A percentile compares a stretch with the other conserved stretches of the same genome.
Evolutionary conservation across 2,113 vertebrate species (phyloP).

Genomic region (Podiceps cristatus): DNA sequence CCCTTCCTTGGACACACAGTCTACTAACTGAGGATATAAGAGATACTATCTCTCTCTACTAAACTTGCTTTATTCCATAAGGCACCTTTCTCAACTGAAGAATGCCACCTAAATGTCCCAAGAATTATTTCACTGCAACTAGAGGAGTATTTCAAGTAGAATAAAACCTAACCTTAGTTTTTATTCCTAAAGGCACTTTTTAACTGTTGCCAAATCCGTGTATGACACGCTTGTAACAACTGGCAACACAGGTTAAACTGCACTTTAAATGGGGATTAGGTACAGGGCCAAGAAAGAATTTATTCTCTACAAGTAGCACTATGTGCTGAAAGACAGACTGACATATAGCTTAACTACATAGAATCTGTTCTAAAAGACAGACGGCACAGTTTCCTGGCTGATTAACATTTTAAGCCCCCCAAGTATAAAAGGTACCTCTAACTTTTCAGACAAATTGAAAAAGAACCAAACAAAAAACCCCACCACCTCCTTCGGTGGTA

Average conservation of each 20-base stretch:
- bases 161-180: background rate
- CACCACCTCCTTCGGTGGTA: background rate
- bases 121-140: background rate
- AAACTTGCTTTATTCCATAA: background rate
- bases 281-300: background rate
- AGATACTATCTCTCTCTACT: background rate
- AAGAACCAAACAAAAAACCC: background rate
- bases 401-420: background rate
- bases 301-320: background rate
- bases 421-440: background rate
- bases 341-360: background rate
- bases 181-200: background rate
- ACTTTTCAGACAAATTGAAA: background rate
- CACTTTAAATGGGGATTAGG: background rate
- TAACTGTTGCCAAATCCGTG: background rate
- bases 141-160: background rate
- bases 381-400: background rate
- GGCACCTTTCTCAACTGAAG: background rate
- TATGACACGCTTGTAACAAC: slow-evolving; percentile 6
- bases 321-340: background rate
- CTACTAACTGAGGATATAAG: background rate
- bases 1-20: background rate
- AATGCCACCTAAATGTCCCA: background rate
- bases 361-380: background rate
- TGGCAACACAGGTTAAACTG: slow-evolving; percentile 28